Evolutionary conservation across 2,797 vertebrate genomes (phyloP).

Genomic region (Ctenopoma multispine): DNA sequence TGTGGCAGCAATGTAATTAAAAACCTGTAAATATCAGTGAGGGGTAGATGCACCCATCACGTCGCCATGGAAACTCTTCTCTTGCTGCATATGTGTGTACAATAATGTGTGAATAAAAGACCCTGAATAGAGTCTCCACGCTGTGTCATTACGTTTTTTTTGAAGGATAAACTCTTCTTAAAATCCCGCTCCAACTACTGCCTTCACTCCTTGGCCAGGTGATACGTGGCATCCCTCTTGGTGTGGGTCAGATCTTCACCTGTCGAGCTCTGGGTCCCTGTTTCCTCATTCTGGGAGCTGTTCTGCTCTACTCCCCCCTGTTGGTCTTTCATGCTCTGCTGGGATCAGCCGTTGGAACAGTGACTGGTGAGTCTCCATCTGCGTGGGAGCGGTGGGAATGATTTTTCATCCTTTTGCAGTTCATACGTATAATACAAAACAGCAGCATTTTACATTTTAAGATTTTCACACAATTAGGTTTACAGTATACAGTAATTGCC

Average conservation of each 20-base stretch:
- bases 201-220: conserved; percentile 63
- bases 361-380: conserved; percentile 76
- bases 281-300: conserved; percentile 78
- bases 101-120: background rate
- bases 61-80: conserved; percentile 74
- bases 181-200: background rate
- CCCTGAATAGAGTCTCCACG: background rate
- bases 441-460: background rate
- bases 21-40: conserved; percentile 54
- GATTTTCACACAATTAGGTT: too few species aligned
- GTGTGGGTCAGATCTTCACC: conserved; percentile 85
- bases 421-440: background rate
- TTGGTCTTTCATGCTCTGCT: conserved; percentile 76
- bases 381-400: conserved; percentile 8
- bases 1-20: conserved; percentile 41
- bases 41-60: conserved; percentile 48
- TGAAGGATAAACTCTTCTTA: background rate
- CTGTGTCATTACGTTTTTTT: background rate
- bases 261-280: conserved; percentile 76
- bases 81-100: conserved; percentile 5
- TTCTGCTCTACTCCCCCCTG: conserved; percentile 83
- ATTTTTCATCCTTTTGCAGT: background rate
- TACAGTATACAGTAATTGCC: too few species aligned
- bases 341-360: conserved; percentile 77
- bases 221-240: conserved; percentile 76